These are phyloP conservation scores for Periophthalmus modestus DNA, from an alignment of 2,113 vertebrate species.

Conservation along the genomic window DNA sequence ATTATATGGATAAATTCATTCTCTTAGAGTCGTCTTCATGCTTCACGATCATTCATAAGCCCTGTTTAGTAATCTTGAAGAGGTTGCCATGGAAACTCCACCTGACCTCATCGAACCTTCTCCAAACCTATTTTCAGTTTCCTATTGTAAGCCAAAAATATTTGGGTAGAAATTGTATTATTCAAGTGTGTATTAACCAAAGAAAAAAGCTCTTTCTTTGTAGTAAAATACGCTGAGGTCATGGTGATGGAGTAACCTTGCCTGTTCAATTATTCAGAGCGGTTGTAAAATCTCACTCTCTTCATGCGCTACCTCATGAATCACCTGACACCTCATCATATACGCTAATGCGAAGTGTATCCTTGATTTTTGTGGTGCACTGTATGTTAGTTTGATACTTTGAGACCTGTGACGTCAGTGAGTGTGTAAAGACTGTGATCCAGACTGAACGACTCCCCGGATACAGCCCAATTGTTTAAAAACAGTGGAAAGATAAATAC, in stretches of 20 bases:
- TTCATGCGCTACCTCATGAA: background rate
- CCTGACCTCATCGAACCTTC: conserved; percentile 1
- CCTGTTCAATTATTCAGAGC: background rate
- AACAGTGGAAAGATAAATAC: background rate
- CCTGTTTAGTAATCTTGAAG: background rate
- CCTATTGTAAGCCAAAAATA: background rate
- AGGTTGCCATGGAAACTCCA: conserved; percentile 11
- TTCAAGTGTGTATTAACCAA: background rate
- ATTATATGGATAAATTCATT: background rate
- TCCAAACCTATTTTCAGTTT: background rate
- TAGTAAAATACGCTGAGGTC: conserved; percentile 7
- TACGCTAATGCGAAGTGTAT: background rate
- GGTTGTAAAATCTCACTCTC: background rate
- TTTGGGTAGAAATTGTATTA: background rate
- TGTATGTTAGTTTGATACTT: background rate
- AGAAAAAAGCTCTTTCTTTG: background rate
- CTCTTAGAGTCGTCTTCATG: background rate
- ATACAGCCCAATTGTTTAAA: no score
- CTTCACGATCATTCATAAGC: background rate
- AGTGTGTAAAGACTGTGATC: no score
- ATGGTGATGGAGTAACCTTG: conserved; percentile 1
- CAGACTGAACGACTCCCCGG: no score
- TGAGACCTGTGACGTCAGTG: background rate
- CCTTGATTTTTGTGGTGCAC: background rate
- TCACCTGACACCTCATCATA: background rate